These are phyloP conservation scores for Apodemus speciosus DNA, from an alignment of 2,113 vertebrate species.

Conservation along the genomic window DNA sequence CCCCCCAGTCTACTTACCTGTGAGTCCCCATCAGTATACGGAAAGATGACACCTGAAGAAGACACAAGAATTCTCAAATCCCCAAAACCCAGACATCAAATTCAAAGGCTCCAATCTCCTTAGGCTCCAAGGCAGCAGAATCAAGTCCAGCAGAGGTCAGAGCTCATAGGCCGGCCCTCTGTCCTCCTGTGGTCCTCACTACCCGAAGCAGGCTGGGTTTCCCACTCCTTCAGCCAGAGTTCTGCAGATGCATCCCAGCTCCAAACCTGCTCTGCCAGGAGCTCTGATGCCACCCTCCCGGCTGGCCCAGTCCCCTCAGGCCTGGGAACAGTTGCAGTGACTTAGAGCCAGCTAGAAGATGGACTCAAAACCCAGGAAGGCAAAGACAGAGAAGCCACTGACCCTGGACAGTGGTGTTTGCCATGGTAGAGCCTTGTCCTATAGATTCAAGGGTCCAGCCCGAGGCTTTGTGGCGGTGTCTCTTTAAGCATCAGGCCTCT, in stretches of 20 bases:
- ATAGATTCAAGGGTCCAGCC: neutral
- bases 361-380: neutral
- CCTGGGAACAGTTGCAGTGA: neutral
- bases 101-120: conserved; percentile 27
- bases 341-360: conserved; percentile 44
- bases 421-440: neutral
- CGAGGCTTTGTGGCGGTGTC: neutral
- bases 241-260: conserved; percentile 57
- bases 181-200: neutral
- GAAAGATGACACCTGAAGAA: conserved; percentile 38
- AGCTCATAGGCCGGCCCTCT: conserved; percentile 13
- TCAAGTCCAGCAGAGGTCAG: neutral
- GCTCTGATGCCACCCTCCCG: conserved; percentile 64
- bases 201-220: neutral
- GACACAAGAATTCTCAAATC: neutral
- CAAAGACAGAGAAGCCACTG: neutral
- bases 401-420: neutral
- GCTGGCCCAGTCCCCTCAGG: conserved; percentile 35
- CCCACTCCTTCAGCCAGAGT: conserved; percentile 32
- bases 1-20: conserved; percentile 66
- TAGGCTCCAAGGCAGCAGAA: neutral
- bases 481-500: conserved; percentile 75
- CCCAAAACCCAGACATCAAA: conserved; percentile 24
- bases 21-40: conserved; percentile 41
- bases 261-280: conserved; percentile 49